Evolutionary conservation across 2,797 vertebrate genomes (phyloP).

Genomic region (Furcifer pardalis): DNA sequence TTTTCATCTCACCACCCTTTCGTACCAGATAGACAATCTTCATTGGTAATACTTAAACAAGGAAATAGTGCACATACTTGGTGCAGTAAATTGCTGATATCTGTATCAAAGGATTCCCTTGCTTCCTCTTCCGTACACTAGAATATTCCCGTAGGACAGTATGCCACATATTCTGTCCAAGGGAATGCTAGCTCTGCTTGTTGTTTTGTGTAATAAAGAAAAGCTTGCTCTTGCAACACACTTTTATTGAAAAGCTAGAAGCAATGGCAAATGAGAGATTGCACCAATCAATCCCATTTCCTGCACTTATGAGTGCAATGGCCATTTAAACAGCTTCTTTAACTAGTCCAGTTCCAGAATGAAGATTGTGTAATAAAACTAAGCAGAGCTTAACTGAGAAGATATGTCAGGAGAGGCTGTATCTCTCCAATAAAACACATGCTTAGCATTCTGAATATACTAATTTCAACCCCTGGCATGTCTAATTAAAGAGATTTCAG

Average conservation of each 20-base stretch:
- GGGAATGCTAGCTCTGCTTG: not conserved
- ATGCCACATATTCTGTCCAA: not conserved
- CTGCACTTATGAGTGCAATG: conserved; percentile 10
- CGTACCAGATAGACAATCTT: conserved; percentile 6
- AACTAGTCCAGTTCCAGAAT: conserved; percentile 30
- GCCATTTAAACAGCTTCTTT: not conserved
- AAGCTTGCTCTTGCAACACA: not conserved
- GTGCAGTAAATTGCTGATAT: conserved; percentile 12
- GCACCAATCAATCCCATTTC: not conserved
- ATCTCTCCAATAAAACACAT: not conserved
- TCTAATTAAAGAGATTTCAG: not conserved
- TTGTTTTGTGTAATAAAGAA: not conserved
- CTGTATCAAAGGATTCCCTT: conserved; percentile 1
- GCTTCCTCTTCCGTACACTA: not conserved
- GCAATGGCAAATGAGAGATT: conserved; percentile 7
- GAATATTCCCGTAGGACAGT: not conserved
- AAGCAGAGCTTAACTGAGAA: not conserved
- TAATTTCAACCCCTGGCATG: not conserved
- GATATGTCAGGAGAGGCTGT: not conserved
- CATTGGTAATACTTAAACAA: not conserved
- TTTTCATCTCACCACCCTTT: conserved; percentile 13
- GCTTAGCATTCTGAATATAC: not conserved
- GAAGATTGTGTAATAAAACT: not conserved
- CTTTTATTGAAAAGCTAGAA: not conserved
- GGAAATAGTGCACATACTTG: conserved; percentile 13